Conservation (phyloP, 1,140 invertebrate genomes). For the Drosophila sp. region DNA sequence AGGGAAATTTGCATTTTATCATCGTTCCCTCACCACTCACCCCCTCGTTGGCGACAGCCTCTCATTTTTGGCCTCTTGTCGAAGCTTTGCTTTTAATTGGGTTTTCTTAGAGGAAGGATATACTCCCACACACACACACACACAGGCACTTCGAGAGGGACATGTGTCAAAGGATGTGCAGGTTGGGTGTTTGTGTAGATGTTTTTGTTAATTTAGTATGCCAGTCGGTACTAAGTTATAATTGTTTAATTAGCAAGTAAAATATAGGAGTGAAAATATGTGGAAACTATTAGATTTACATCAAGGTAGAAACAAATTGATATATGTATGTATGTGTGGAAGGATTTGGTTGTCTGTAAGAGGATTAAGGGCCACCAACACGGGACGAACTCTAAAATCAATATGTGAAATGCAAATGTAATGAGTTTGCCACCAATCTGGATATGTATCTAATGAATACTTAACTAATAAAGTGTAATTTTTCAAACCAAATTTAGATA, state of each 20-base stretch:
- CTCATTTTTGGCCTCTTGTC: slow-evolving; percentile 41
- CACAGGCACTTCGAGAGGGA: background rate
- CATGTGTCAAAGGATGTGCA: slow-evolving; percentile 24
- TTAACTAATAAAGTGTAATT: background rate
- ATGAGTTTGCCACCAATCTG: slow-evolving; percentile 4
- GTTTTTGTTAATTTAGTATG: slow-evolving; percentile 61
- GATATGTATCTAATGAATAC: background rate
- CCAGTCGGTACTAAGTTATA: slow-evolving; percentile 65
- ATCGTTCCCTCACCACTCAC: slow-evolving; percentile 24
- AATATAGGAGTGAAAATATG: slow-evolving; percentile 68
- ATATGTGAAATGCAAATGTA: slow-evolving; percentile 5
- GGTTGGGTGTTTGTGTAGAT: slow-evolving; percentile 30
- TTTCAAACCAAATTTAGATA: no score
- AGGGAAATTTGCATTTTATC: slow-evolving; percentile 81
- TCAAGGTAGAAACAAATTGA: background rate
- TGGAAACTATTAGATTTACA: slow-evolving; percentile 68
- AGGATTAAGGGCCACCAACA: background rate
- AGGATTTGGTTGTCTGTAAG: background rate
- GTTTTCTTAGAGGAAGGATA: slow-evolving; percentile 60
- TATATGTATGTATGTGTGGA: background rate
- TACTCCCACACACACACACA: slow-evolving; percentile 17
- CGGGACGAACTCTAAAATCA: background rate
- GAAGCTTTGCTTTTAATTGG: slow-evolving; percentile 77
- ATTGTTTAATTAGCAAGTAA: slow-evolving; percentile 80
- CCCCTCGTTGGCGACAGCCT: slow-evolving; percentile 17